Percentiles rank a stretch among this genome's conserved stretches.
Evolutionary conservation across 2,888 invertebrate genomes (phyloP).

Genomic region (Altica lythri): DNA sequence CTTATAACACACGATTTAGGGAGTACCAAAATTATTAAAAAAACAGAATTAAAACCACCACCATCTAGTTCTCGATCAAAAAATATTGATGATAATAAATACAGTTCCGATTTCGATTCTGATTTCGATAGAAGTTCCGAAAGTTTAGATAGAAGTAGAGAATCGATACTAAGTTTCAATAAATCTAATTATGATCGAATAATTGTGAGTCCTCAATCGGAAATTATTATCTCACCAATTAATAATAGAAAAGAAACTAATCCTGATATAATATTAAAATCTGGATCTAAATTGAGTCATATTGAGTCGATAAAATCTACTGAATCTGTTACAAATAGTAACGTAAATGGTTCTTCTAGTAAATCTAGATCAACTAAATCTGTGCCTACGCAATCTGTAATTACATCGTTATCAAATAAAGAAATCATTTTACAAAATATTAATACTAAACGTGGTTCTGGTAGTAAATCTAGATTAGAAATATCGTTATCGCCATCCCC

Average conservation of each 20-base stretch:
- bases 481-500: too few species aligned
- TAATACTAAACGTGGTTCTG: slow-evolving; percentile 16
- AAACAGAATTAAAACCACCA: not conserved
- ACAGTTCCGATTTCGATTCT: slow-evolving; percentile 30
- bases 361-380: too few species aligned
- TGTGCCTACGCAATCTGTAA: not conserved
- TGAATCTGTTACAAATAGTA: too few species aligned
- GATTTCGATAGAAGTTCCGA: slow-evolving; percentile 19
- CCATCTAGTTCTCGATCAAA: slow-evolving; percentile 5
- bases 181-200: slow-evolving; percentile 21
- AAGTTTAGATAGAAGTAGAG: slow-evolving; percentile 21
- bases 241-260: slow-evolving; percentile 4
- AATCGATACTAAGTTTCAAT: slow-evolving; percentile 29
- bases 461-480: too few species aligned
- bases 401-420: not conserved
- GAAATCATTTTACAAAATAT: slow-evolving; percentile 7
- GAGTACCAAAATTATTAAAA: slow-evolving; percentile 2
- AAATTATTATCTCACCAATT: not conserved
- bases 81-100: slow-evolving; percentile 11
- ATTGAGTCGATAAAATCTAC: too few species aligned
- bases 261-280: too few species aligned
- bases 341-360: too few species aligned
- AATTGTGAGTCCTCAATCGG: slow-evolving; percentile 6
- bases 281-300: too few species aligned
- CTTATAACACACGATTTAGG: slow-evolving; percentile 13